A percentile compares a stretch with the other conserved stretches of the same genome.
Conservation (phyloP, 2,888 invertebrate species). For the Trilocha varians region DNA sequence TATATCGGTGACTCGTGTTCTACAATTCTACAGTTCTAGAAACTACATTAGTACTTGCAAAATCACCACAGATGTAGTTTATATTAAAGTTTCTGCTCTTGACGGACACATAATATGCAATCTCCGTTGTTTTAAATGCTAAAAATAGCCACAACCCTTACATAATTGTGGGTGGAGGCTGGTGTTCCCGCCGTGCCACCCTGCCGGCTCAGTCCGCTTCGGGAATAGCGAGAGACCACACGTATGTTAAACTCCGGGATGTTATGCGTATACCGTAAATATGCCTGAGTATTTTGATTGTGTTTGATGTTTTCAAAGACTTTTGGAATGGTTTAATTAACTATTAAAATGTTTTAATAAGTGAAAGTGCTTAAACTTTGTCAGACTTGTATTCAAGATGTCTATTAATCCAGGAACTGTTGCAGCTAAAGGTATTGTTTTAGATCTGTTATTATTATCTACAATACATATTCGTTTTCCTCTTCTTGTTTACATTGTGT, state of each 20-base stretch:
- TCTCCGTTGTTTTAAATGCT: slow-evolving; percentile 42
- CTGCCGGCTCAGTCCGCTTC: slow-evolving; percentile 13
- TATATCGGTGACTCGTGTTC: not conserved
- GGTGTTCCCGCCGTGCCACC: slow-evolving; percentile 31
- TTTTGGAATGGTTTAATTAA: not conserved
- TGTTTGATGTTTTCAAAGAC: not conserved
- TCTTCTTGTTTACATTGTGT: no score
- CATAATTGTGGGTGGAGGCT: slow-evolving; percentile 64
- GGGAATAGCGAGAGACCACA: not conserved
- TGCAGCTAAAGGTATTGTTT: no score
- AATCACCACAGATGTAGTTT: not conserved
- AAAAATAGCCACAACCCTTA: slow-evolving; percentile 67
- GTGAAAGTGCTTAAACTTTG: no score
- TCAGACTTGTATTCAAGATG: no score
- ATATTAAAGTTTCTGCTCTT: no score
- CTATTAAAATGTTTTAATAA: no score
- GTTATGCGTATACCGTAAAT: not conserved
- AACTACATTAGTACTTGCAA: not conserved
- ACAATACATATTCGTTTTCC: no score
- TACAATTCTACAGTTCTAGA: not conserved
- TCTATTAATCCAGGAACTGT: no score
- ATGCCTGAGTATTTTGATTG: not conserved
- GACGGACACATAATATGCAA: slow-evolving; percentile 12
- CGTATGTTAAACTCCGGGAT: not conserved
- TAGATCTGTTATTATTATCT: no score